Base-by-base conservation (phyloP, 1,140 invertebrate species). In the Chironomus striatipennis region DNA sequence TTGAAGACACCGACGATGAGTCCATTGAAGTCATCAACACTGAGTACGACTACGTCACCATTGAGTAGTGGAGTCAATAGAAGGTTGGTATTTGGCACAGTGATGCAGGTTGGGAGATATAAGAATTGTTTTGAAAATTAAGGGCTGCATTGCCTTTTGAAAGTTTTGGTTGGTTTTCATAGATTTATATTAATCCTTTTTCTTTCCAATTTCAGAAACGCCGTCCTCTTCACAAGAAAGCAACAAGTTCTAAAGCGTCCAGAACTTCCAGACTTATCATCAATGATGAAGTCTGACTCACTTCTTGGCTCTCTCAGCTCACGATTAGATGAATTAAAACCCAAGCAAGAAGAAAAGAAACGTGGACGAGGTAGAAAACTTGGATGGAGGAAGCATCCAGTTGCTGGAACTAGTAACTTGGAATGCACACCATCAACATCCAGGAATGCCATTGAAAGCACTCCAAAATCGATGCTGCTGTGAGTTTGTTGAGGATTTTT, bases 141-240 rank as follows among this genome's bases (percentile, higher is more conserved):
- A n/a, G n/a, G n/a, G n/a, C n/a, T n/a, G n/a, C n/a, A n/a, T n/a
- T n/a, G n/a, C n/a, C n/a, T n/a, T n/a, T n/a, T n/a, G n/a, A n/a
- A n/a, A n/a, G n/a, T n/a, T n/a, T n/a, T n/a, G n/a, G n/a, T n/a
- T n/a, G n/a, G n/a, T n/a, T n/a, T n/a, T n/a, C n/a, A n/a, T n/a
- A n/a, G n/a, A n/a, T n/a, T n/a, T 18, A 18, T 18, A 15, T 72
- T 74, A 75, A 12, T n/a, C 47, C 17, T 1, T 43, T 17, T 57
- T 57, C 9, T 34, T 4, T 8, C 7, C 57, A n/a, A 43, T 72
- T 76, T 17, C n/a, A 82, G 93, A 79, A 94, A 91, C 18, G 90
- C 92, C n/a, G 91, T 94, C 47, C 80, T 94, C 6, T 91, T 94
- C 77, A 93, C 91, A 2, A 87, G 91, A 64, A 94, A 95, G 81